Base-by-base conservation (phyloP, 2,888 invertebrate species). In the Actias luna region DNA sequence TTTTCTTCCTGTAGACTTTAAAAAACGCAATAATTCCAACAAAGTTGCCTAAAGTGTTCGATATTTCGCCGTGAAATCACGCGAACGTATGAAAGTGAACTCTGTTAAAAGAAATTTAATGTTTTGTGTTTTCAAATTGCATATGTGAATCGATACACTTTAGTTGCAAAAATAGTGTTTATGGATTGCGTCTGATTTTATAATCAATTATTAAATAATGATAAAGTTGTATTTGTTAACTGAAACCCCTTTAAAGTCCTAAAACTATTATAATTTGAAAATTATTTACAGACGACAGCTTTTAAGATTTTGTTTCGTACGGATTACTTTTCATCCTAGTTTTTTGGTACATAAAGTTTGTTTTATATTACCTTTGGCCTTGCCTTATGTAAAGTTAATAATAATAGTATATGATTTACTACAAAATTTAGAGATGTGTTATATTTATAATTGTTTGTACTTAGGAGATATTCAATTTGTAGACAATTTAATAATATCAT, bases 31-130 rank as follows among this genome's bases (percentile, higher is more conserved):
- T 78, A 77, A 72, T 67, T 12, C 69, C 70, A 72, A 88, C 88
- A 86, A 74, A 79, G 83, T 88, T 88, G 82, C 80, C n/a, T 67
- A 80, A 81, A 78, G 71, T 77, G 70, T 70, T 68, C 71, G 69
- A 77, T 82, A 82, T 82, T 86, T 82, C 79, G 76, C 72, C 74
- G 80, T 75, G 67, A 63, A 75, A 78, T 74, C 74, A 75, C 78
- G 76, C 76, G 74, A 75, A 77, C 65, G 63, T 67, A 71, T 70
- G 69, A 67, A 69, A 69, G 64, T 62, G 63, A 12, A 66, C 66
- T 79, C 78, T 69, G 67, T 72, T 70, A 65, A 63, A 35, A 39
- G 18, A 25, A 55, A n/a, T n/a, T 18, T 42, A 39, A 58, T 29
- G 18, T 36, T 61, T 57, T 61, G 65, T 62, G 33, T 66, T 67